A percentile compares a stretch with the other conserved stretches of the same genome.
phyloP scores from a whole-genome alignment of 2,113 vertebrate genomes.

The Phaethon lepturus region DNA sequence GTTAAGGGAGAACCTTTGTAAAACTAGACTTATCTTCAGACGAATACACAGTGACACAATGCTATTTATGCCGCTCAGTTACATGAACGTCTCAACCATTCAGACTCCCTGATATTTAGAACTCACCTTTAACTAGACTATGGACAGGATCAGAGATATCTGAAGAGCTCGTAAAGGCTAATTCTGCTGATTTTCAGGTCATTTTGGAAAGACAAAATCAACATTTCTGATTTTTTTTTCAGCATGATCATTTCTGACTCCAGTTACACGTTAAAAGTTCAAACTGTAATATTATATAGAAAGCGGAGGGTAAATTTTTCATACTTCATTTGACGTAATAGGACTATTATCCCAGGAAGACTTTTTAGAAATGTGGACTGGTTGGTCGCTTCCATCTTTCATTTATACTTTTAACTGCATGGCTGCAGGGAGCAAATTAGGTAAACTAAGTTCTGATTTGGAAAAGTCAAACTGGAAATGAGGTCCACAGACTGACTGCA shows the following conservation, averaged over 20 bases:
- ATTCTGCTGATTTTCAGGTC: neutral
- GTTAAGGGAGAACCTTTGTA: neutral
- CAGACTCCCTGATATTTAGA: neutral
- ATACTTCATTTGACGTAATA: neutral
- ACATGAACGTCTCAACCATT: neutral
- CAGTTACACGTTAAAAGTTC: neutral
- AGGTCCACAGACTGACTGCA: neutral
- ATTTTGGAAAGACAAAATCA: neutral
- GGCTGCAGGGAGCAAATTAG: neutral
- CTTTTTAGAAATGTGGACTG: neutral
- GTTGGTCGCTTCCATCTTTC: neutral
- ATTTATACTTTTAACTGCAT: neutral
- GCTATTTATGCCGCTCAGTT: neutral
- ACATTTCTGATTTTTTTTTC: neutral
- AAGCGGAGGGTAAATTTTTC: neutral
- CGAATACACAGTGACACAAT: neutral
- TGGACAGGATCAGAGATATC: neutral
- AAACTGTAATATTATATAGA: neutral
- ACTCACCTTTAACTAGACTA: neutral
- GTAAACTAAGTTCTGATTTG: neutral
- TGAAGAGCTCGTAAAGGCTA: neutral
- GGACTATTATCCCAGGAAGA: neutral
- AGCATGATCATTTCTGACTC: neutral
- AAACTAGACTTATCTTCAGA: neutral
- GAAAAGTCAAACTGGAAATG: slow-evolving; percentile 2